A percentile compares a stretch with the other conserved stretches of the same genome.
Evolutionary conservation across 2,113 vertebrate genomes (phyloP).

Genomic region (Scatophagus argus): DNA sequence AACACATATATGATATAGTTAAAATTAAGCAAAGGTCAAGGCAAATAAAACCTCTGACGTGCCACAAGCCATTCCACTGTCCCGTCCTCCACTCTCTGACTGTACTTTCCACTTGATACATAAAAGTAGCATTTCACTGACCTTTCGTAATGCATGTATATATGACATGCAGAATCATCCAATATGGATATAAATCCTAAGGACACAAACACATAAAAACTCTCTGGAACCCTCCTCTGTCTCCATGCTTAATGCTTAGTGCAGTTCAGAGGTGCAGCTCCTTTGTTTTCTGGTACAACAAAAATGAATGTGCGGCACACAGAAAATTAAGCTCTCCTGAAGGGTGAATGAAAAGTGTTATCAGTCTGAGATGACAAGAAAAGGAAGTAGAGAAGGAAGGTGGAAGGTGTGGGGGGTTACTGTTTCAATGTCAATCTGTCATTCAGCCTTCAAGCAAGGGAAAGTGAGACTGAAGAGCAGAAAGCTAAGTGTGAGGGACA

Average conservation of each 20-base stretch:
- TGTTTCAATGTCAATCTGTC: slow-evolving; percentile 31
- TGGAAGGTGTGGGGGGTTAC: neutral
- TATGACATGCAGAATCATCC: neutral
- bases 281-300: slow-evolving; percentile 20
- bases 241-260: neutral
- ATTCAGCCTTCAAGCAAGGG: neutral
- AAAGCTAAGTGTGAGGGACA: slow-evolving; percentile 10
- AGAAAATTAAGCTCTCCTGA: slow-evolving; percentile 19
- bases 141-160: neutral
- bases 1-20: neutral
- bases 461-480: slow-evolving; percentile 4
- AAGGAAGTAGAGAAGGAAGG: neutral
- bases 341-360: slow-evolving; percentile 31
- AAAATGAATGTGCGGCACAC: slow-evolving; percentile 28
- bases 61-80: neutral
- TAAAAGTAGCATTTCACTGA: no score
- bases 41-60: neutral
- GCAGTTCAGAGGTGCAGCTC: slow-evolving; percentile 1
- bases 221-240: neutral
- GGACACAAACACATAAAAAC: neutral
- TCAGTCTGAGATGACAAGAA: slow-evolving; percentile 19
- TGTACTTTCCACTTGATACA: neutral
- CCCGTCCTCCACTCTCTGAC: neutral
- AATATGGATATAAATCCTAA: neutral
- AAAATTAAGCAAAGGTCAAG: neutral